Conservation (phyloP, 2,797 vertebrate genomes). For the Tinamus major region DNA sequence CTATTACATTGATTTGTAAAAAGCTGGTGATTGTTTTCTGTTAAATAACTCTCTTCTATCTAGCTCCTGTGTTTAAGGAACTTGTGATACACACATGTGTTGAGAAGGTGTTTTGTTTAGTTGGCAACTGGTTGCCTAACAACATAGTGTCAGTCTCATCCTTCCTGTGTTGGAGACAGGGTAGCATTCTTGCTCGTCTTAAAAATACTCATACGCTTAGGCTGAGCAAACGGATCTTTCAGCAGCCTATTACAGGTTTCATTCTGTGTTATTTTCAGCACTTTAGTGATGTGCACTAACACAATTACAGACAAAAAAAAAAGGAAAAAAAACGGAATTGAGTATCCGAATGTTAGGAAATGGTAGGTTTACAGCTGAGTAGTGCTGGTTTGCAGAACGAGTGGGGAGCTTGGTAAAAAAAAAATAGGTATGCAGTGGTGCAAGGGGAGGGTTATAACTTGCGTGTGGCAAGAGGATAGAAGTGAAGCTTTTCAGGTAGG, state of each 20-base stretch:
- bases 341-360: background rate
- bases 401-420: background rate
- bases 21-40: background rate
- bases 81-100: background rate
- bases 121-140: slow-evolving; percentile 38
- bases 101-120: background rate
- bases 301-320: background rate
- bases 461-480: background rate
- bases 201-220: background rate
- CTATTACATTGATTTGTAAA: background rate
- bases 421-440: background rate
- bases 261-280: background rate
- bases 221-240: background rate
- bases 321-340: background rate
- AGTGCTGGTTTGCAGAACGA: background rate
- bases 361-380: background rate
- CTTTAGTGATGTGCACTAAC: background rate
- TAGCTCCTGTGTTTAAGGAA: background rate
- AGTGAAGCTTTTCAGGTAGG: background rate
- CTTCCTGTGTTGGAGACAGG: background rate
- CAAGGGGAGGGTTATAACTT: background rate
- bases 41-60: background rate
- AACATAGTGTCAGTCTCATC: background rate
- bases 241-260: background rate
- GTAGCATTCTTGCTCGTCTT: background rate